Percentiles rank a stretch among this genome's conserved stretches.
Evolutionary conservation across 2,113 vertebrate species (phyloP).

Genomic region (Lagenorhynchus albirostris): DNA sequence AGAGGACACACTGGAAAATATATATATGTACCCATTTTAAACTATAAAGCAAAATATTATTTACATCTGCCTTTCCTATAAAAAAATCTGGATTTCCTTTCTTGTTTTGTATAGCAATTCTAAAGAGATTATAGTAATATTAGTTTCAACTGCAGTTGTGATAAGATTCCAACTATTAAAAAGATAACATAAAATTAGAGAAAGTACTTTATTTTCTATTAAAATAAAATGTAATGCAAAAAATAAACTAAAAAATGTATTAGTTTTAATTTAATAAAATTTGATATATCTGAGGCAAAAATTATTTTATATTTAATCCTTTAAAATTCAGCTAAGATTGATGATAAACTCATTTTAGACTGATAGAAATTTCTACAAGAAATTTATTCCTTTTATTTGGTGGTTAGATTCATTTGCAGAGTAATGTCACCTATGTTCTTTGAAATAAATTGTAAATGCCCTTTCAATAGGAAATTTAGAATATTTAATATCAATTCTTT

Average conservation of each 20-base stretch:
- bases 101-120: neutral
- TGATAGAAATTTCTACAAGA: neutral
- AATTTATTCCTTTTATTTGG: neutral
- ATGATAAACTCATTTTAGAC: neutral
- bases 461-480: neutral
- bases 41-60: neutral
- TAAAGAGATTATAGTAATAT: neutral
- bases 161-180: neutral
- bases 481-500: conserved; percentile 1
- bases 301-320: neutral
- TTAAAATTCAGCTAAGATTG: conserved; percentile 19
- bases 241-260: neutral
- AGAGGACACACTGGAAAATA: neutral
- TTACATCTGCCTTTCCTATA: neutral
- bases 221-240: neutral
- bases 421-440: conserved; percentile 28
- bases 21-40: neutral
- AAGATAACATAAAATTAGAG: neutral
- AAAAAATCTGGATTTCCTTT: neutral
- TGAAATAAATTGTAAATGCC: conserved; percentile 14
- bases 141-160: neutral
- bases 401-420: conserved; percentile 46
- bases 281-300: neutral
- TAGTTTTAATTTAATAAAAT: neutral
- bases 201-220: neutral